Conservation (phyloP, 2,113 vertebrate genomes). For the Catharus fuscescens region DNA sequence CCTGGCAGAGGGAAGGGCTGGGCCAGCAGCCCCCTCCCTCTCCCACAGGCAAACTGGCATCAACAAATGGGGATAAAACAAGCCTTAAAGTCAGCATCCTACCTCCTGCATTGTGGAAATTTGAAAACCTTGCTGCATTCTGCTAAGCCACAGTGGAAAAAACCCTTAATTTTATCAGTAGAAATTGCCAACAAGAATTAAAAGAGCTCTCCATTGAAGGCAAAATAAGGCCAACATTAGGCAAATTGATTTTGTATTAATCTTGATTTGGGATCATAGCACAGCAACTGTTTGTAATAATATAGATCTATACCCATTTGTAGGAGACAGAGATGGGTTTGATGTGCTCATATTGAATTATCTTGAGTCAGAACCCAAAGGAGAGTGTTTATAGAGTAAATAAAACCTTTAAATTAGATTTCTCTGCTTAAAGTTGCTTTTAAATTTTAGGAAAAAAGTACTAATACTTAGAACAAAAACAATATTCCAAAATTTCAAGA, state of each 20-base stretch:
- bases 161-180: not conserved
- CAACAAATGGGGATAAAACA: not conserved
- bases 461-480: not conserved
- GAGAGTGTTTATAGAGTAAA: not conserved
- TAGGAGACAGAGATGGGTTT: not conserved
- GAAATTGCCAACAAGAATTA: not conserved
- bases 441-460: not conserved
- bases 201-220: not conserved
- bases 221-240: not conserved
- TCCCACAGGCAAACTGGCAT: not conserved
- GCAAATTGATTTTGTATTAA: not conserved
- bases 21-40: not conserved
- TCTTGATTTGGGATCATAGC: constrained; percentile 6
- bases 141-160: not conserved
- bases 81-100: not conserved
- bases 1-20: not conserved
- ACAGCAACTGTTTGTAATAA: not conserved
- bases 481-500: not conserved
- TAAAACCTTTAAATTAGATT: not conserved
- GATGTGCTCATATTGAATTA: not conserved
- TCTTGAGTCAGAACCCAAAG: not conserved
- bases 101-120: not conserved
- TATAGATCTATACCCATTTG: not conserved
- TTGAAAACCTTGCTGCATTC: not conserved
- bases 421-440: not conserved